phyloP scores from a whole-genome alignment of 2,888 invertebrate genomes.

The Trichogramma dendrolimi region DNA sequence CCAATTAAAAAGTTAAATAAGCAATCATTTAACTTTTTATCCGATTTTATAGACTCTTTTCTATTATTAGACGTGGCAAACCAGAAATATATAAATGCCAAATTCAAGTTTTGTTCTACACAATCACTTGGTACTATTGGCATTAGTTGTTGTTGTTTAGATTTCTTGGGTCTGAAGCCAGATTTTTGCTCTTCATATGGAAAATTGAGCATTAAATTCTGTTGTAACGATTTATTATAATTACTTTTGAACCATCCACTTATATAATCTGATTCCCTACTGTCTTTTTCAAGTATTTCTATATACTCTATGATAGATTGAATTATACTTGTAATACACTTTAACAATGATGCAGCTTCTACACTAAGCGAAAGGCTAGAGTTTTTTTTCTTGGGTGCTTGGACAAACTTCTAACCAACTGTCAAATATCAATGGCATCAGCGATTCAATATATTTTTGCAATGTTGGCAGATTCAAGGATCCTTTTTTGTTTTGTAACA shows the following conservation, averaged over 20 bases:
- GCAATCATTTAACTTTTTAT: slow-evolving; percentile 44
- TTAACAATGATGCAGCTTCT: slow-evolving; percentile 64
- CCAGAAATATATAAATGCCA: slow-evolving; percentile 52
- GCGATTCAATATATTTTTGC: slow-evolving; percentile 61
- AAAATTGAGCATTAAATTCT: slow-evolving; percentile 58
- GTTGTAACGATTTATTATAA: slow-evolving; percentile 57
- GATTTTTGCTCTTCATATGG: slow-evolving; percentile 52
- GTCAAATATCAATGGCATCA: slow-evolving; percentile 76
- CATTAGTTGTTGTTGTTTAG: slow-evolving; percentile 36
- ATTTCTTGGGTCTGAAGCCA: slow-evolving; percentile 32
- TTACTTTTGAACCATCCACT: slow-evolving; percentile 55
- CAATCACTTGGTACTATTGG: slow-evolving; percentile 53
- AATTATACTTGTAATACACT: slow-evolving; percentile 62
- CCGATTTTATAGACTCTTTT: slow-evolving; percentile 49
- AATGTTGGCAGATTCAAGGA: slow-evolving; percentile 55
- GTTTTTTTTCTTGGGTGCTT: slow-evolving; percentile 45
- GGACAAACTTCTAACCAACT: slow-evolving; percentile 80
- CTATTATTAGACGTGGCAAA: slow-evolving; percentile 52
- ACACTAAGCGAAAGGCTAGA: slow-evolving; percentile 57
- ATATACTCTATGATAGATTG: slow-evolving; percentile 58
- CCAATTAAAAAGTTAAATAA: slow-evolving; percentile 57
- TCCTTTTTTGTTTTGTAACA: neutral
- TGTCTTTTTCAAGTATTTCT: slow-evolving; percentile 38
- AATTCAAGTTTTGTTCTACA: slow-evolving; percentile 56
- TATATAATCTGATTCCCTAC: slow-evolving; percentile 24